Conservation (phyloP, 2,113 vertebrate species). For the Podarcis cretensis region DNA sequence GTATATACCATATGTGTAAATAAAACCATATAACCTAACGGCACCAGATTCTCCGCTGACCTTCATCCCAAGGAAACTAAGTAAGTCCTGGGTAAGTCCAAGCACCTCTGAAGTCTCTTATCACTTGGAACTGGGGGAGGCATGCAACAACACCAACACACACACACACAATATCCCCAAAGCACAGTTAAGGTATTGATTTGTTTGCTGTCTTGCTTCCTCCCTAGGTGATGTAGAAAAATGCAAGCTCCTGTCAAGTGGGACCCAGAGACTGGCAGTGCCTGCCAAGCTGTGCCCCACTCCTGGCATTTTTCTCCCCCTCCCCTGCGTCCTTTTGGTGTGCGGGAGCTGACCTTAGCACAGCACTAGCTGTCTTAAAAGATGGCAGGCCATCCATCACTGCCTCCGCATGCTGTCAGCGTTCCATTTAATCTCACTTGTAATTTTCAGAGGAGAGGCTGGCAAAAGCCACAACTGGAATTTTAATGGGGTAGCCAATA, state of each 20-base stretch:
- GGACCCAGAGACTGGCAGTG: constrained; percentile 8
- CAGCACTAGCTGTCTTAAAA: constrained; percentile 65
- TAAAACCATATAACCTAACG: no score
- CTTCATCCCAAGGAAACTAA: no score
- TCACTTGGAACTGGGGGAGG: background rate
- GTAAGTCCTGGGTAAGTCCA: no score
- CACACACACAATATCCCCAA: constrained; percentile 18
- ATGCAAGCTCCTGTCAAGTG: constrained; percentile 4
- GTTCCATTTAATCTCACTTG: constrained; percentile 76
- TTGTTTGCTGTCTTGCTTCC: background rate
- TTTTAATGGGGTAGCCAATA: constrained; percentile 72
- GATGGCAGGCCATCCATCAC: constrained; percentile 80
- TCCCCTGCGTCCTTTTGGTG: constrained; percentile 50
- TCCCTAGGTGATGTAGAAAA: background rate
- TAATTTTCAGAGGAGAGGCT: constrained; percentile 77
- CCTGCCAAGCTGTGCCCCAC: constrained; percentile 10
- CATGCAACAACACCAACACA: background rate
- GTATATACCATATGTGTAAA: no score
- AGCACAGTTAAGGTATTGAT: constrained; percentile 8
- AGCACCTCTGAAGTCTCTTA: no score
- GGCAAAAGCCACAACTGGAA: constrained; percentile 78
- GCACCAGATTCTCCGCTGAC: no score
- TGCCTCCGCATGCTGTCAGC: constrained; percentile 63
- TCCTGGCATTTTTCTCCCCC: constrained; percentile 27
- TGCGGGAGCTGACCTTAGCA: constrained; percentile 69